A percentile compares a stretch with the other conserved stretches of the same genome.
Evolutionary conservation across 2,113 vertebrate genomes (phyloP).

Genomic region (Pyrgilauda ruficollis): DNA sequence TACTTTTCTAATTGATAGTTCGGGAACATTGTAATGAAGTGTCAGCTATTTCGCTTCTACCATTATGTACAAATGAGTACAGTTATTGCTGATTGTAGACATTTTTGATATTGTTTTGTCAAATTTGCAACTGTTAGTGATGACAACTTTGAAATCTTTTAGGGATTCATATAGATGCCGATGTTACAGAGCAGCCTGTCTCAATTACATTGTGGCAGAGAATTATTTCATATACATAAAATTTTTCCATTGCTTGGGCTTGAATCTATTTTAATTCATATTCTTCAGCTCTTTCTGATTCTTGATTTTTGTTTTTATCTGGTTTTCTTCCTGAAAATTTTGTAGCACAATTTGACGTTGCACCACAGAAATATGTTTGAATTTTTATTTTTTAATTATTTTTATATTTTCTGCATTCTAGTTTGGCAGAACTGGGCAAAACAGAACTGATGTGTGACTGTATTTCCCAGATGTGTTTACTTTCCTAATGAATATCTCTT

Average conservation of each 20-base stretch:
- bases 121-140: not conserved
- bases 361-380: not conserved
- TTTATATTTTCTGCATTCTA: not conserved
- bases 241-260: not conserved
- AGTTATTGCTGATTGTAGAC: not conserved
- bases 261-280: not conserved
- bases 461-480: not conserved
- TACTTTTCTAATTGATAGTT: not conserved
- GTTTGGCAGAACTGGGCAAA: not conserved
- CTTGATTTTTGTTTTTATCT: not conserved
- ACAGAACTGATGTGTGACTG: not conserved
- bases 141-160: not conserved
- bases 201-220: not conserved
- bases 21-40: not conserved
- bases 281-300: not conserved
- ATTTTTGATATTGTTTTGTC: not conserved
- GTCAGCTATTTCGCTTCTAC: not conserved
- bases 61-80: not conserved
- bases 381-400: not conserved
- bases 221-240: not conserved
- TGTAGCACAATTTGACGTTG: rapidly evolving
- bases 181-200: not conserved
- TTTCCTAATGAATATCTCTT: not conserved
- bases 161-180: not conserved
- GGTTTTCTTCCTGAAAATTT: not conserved